Evolutionary conservation across 2,797 vertebrate species (phyloP), one percentile per base, ranked within the genome.

Genomic region (Streptopelia turtur): DNA sequence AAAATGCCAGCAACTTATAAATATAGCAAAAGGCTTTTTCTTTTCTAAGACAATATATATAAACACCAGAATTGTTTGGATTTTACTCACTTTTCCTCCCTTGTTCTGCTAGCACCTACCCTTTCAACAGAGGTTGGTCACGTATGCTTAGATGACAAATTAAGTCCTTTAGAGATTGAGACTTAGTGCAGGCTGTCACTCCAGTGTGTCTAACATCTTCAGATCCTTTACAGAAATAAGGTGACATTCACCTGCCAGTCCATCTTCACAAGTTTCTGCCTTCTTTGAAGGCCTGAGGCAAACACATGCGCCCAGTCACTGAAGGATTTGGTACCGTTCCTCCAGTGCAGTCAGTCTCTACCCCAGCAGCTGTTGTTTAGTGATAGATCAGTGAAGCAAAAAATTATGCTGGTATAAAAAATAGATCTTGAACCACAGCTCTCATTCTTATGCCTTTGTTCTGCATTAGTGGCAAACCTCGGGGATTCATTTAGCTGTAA

Each of bases 371-470:
- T 99, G 98, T 98, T 99, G 98, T 98, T 98, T 98, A 98, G 98
- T 98, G 98, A 98, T 98, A 99, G 98, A 99, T 98, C 98, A 99
- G 98, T 98, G 98, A 99, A 99, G 98, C 98, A 98, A 98, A 98
- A 99, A 99, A 99, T 98, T 98, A 98, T 98, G 98, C 98, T 72
- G 83, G 94, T 97, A 98, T 98, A 97, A 98, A 98, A 98, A 98
- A 98, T 95, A 98, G 98, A 98, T 98, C 98, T 98, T 98, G 97
- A 98, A 95, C 93, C 63, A 47, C 89, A 59, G 91, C 96, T 98
- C 96, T 94, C 96, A 81, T 98, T 98, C 97, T 97, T 97, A 97
- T 95, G 94, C 97, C 97, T 98, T 98, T 98, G 98, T 98, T 98
- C 97, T 97, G 96, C 97, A 96, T 98, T 97, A 97, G 97, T 94